Base-by-base conservation (phyloP, 2,113 vertebrate species). In the Spilogale gracilis region DNA sequence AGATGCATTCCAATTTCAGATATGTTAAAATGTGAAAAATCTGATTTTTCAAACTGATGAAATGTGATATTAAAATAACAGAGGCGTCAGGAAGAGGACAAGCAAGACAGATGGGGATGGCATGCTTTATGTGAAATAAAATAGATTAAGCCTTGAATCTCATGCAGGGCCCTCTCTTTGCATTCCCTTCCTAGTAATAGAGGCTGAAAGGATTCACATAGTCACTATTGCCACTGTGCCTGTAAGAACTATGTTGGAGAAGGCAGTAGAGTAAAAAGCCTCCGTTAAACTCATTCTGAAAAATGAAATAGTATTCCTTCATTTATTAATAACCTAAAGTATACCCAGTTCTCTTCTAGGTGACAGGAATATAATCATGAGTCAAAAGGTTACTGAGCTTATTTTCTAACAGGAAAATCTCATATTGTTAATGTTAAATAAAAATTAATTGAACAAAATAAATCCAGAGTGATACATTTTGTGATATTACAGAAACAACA, bases 11-110 rank as follows among this genome's bases (percentile, higher is more conserved):
- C 13, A 12, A 85, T 79, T 86, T 80, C 58, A 73, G 32, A 63
- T 65, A 25, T 78, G 30, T 45, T 63, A 50, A 85, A 91, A 86
- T 79, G 61, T 92, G 32, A 91, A 80, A 76, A 82, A 74, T 30
- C 2, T 18, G 17, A 67, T 20, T 90, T 94, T 94, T 95, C 65
- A 89, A 84, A 45, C 25, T 78, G 45, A 82, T 73, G 43, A 78
- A 52, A 67, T 73, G 48, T n/a, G 12, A 78, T 61, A 80, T 43
- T 86, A 74, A 80, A 96, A 80, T 86, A 92, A 79, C 12, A 94
- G 52, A 67, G 17, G 6, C 85, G 23, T 56, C 25, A 38, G 63
- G 18, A 82, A 6, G n/a, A 91, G 65, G 20, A 80, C 23, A 43
- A 13, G n/a, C 50, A 79, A 76, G 82, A 69, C 14, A 52, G 38